Conservation (phyloP, 2,888 invertebrate genomes). For the Mythimna ferrago region DNA sequence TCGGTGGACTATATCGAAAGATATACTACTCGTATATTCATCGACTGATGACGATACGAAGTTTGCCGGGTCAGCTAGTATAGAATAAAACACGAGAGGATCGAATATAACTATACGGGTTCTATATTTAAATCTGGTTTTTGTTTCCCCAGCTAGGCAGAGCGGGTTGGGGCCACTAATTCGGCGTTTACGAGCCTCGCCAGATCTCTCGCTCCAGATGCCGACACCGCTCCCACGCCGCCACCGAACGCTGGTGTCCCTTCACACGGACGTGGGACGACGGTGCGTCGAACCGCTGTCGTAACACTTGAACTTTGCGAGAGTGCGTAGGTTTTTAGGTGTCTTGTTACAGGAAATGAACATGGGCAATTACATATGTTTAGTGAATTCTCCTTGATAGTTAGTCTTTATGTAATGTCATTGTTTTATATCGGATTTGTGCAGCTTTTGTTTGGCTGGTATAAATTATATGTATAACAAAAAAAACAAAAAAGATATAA, state of each 20-base stretch:
- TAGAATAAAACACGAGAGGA: constrained; percentile 54
- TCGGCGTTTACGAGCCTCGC: constrained; percentile 86
- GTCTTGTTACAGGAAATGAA: constrained; percentile 44
- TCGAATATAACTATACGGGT: constrained; percentile 62
- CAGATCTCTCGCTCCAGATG: constrained; percentile 84
- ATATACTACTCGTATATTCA: too few relatives aligned
- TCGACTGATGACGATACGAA: too few relatives aligned
- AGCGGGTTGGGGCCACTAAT: constrained; percentile 81
- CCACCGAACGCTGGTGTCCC: constrained; percentile 71
- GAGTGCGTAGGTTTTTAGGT: constrained; percentile 38
- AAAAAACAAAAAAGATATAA: background rate
- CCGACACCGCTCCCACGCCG: constrained; percentile 87
- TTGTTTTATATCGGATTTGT: background rate
- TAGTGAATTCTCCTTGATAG: background rate
- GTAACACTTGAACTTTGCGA: constrained; percentile 34
- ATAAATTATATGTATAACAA: background rate
- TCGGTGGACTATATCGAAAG: too few relatives aligned
- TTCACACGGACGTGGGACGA: constrained; percentile 72
- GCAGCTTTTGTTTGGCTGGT: too few relatives aligned
- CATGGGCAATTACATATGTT: constrained; percentile 13
- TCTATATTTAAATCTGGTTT: constrained; percentile 83
- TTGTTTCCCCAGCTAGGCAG: constrained; percentile 81
- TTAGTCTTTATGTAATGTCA: background rate
- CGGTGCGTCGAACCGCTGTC: constrained; percentile 60
- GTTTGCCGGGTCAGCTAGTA: too few relatives aligned